phyloP scores from a whole-genome alignment of 2,797 vertebrate genomes.

The Manis crassicaudata region DNA sequence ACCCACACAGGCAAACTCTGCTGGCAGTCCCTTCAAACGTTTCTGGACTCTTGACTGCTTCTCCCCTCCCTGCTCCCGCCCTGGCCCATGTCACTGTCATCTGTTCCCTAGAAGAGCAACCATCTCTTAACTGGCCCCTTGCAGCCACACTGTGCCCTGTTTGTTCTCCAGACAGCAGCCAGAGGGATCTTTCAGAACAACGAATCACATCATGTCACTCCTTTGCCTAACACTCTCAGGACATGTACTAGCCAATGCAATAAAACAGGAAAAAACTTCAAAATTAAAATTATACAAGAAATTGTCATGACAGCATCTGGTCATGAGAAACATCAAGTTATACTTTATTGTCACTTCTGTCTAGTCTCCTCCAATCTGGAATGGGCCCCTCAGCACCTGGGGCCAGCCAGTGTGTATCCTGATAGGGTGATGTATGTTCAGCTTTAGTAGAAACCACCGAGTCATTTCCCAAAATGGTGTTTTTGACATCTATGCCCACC shows the following conservation, averaged over 20 bases:
- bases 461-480: background rate
- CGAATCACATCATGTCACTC: background rate
- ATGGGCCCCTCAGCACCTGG: no score
- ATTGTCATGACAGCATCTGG: background rate
- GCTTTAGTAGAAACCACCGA: background rate
- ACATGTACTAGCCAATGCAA: background rate
- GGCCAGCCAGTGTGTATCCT: no score
- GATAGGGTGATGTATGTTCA: background rate
- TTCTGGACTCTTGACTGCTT: background rate
- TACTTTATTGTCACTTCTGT: background rate
- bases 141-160: background rate
- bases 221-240: background rate
- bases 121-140: background rate
- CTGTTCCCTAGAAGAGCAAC: background rate
- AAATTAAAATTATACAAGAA: background rate
- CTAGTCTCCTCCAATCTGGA: background rate
- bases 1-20: background rate
- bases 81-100: background rate
- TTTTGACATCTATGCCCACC: background rate
- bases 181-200: background rate
- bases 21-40: background rate
- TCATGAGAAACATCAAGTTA: background rate
- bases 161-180: background rate
- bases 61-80: background rate
- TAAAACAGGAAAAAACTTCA: slow-evolving; percentile 20